Base-by-base conservation (phyloP, 2,797 vertebrate genomes). In the Glossophaga mutica region DNA sequence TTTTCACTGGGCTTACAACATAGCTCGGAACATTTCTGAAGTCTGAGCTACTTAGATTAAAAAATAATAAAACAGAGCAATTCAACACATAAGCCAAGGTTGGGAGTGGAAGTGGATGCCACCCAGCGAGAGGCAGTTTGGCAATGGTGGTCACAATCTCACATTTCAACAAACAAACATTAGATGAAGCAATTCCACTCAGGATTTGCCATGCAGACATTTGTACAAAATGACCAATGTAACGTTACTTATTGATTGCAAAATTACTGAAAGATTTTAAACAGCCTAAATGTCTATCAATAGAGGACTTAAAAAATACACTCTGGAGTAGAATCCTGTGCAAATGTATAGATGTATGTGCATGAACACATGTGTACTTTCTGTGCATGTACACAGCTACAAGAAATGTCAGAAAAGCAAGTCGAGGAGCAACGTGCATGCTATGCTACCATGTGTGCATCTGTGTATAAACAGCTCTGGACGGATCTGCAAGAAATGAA, bases 351-450 rank as follows among this genome's bases (percentile, higher is more conserved):
- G 18, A 50, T 9, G 0, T 46, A 3, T 39, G 44, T 19, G 2
- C 21, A 37, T 39, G 19, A 37, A 32, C 22, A 59, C 10, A 19
- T 67, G 6, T 78, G 15, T 59, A 73, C 34, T 21, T 81, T 44
- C 68, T 76, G n/a, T 3, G 18, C 74, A 34, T 42, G 26, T 37
- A 68, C 62, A 37, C 71, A 94, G 78, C 39, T 65, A 67, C 3
- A 68, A 55, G 70, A 86, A 84, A 78, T 78, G 19, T 79, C 71
- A 87, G 65, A 90, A 92, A 76, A 68, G n/a, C 46, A 94, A 81
- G 19, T 55, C 90, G 48, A 9, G 48, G 79, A 76, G 67, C 15
- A 88, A 50, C 0, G 3, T 14, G 29, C n/a, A 26, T 50, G 37
- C 32, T 78, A 11, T 71, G 50, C 46, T 87, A 59, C 22, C 24